These are phyloP conservation scores for Oophaga sylvatica DNA, from an alignment of 2,797 vertebrate genomes.

Conservation along the genomic window DNA sequence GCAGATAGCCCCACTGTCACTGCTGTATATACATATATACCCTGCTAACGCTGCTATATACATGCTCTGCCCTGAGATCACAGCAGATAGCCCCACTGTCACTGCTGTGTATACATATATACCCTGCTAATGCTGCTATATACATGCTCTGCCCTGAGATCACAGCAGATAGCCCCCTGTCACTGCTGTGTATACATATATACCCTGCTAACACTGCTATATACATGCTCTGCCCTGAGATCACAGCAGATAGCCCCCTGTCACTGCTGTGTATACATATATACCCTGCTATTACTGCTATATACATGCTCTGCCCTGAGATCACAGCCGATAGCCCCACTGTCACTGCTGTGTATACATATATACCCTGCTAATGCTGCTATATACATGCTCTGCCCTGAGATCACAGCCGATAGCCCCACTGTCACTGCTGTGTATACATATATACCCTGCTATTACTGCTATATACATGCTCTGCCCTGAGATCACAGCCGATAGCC, in stretches of 20 bases:
- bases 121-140: too few relatives aligned
- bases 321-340: slow-evolving; percentile 66
- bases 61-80: not conserved
- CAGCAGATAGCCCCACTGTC: too few relatives aligned
- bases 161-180: slow-evolving; percentile 64
- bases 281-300: too few relatives aligned
- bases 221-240: not conserved
- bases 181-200: not conserved
- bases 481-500: slow-evolving; percentile 62
- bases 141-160: slow-evolving; percentile 64
- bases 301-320: slow-evolving; percentile 63
- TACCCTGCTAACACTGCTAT: not conserved
- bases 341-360: not conserved
- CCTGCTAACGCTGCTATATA: not conserved
- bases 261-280: not conserved
- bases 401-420: too few relatives aligned
- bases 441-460: too few relatives aligned
- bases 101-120: not conserved
- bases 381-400: not conserved
- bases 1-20: slow-evolving; percentile 63
- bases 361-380: not conserved
- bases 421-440: not conserved
- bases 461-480: slow-evolving; percentile 65
- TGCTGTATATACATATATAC: not conserved
- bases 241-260: too few relatives aligned